Base-by-base conservation (phyloP, 2,888 invertebrate species). In the Drosophila buzzatii region DNA sequence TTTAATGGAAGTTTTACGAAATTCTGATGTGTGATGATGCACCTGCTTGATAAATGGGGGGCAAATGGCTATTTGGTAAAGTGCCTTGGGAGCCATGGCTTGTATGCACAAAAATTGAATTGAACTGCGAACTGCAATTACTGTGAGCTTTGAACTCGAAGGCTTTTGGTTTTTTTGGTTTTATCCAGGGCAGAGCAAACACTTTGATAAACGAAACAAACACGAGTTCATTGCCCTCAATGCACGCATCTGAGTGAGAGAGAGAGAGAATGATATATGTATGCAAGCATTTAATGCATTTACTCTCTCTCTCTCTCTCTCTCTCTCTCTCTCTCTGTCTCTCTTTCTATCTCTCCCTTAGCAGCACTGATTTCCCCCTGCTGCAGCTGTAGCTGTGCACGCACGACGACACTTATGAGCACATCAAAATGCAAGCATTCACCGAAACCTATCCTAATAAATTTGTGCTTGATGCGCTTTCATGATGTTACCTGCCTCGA, bases 361-460 rank as follows among this genome's bases (percentile, higher is more conserved):
- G 27, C 27, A 4, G 6, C 37, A 4, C 16, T 33, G 18, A 10
- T 41, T 27, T 6, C 16, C 16, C 23, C 10, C 39, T 23, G 23
- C 23, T 23, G 23, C 12, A 45, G 20, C 33, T 23, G 45, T 10
- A 20, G 23, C 42, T 27, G 27, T 39, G 35, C 42, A 33, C 60
- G n/a, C 64, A 58, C 60, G 41, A 69, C 70, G 44, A 69, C 70
- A 76, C 73, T 77, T 76, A 73, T 85, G 74, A 85, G 77, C 72
- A 84, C 70, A 83, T 82, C 81, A 84, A 85, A 87, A 85, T 89
- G 89, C 84, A 89, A 66, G 83, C 81, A 76, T 79, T 81, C 82
- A 82, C 62, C 86, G 73, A 86, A 88, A 88, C 88, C 88, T 88
- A 88, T 87, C 88, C 88, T 89, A 88, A 88, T 89, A 87, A 87